These are phyloP conservation scores for Apis laboriosa DNA, from an alignment of 1,140 invertebrate species.

Conservation along the genomic window DNA sequence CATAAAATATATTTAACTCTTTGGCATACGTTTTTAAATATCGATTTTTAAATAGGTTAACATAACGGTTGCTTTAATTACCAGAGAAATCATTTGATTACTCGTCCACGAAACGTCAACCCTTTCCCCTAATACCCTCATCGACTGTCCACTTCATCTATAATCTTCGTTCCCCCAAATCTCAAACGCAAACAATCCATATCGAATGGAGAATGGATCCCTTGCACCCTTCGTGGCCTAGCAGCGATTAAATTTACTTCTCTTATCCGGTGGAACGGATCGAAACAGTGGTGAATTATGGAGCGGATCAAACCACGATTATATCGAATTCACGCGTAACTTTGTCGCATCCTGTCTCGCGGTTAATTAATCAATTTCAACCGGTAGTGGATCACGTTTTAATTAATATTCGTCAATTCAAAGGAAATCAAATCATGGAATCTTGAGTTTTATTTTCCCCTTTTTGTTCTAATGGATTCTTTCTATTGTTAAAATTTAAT, in stretches of 20 bases:
- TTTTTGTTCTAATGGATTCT: too few species aligned
- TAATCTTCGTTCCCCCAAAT: neutral
- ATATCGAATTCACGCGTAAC: constrained; percentile 12
- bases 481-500: too few species aligned
- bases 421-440: too few species aligned
- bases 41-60: too few species aligned
- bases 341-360: constrained; percentile 10
- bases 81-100: neutral
- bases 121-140: too few species aligned
- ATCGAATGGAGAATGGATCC: neutral
- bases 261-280: constrained; percentile 1
- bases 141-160: neutral
- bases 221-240: neutral
- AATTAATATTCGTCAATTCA: neutral
- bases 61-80: neutral
- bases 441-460: too few species aligned
- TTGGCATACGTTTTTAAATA: too few species aligned
- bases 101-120: neutral
- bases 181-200: constrained; percentile 16
- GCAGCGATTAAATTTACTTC: constrained; percentile 15
- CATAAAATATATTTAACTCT: too few species aligned
- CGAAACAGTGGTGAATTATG: constrained; percentile 33
- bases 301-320: constrained; percentile 6
- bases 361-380: constrained; percentile 28
- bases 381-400: neutral